A percentile compares a stretch with the other conserved stretches of the same genome.
These are phyloP conservation scores for Gobius niger DNA, from an alignment of 2,113 vertebrate species.

Conservation along the genomic window DNA sequence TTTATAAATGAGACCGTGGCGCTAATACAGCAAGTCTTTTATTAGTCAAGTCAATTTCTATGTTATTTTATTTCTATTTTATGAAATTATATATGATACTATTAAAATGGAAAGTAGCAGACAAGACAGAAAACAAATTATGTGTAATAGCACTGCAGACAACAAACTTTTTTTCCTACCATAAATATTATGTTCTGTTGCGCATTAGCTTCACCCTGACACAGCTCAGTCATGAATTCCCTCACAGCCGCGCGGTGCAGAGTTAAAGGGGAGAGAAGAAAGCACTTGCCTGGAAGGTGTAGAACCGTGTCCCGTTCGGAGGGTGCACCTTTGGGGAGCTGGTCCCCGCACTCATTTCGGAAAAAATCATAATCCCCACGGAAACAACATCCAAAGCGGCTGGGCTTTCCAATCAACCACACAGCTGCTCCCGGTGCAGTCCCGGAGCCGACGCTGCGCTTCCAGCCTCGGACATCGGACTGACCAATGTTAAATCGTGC, in stretches of 20 bases:
- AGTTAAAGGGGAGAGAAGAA: not conserved
- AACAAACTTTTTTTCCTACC: not conserved
- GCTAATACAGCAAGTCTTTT: not conserved
- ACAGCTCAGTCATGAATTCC: not conserved
- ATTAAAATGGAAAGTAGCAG: not conserved
- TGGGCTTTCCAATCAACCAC: conserved; percentile 42
- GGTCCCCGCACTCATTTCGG: conserved; percentile 93
- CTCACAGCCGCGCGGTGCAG: not conserved
- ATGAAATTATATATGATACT: not conserved
- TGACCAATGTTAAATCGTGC: conserved; percentile 23
- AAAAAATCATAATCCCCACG: conserved; percentile 94
- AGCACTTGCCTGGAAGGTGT: conserved; percentile 94
- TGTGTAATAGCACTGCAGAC: not conserved
- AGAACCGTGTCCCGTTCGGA: conserved; percentile 96
- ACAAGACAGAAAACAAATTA: no score
- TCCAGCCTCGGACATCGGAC: conserved; percentile 43
- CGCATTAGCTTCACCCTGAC: not conserved
- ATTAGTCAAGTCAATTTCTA: no score
- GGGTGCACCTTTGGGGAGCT: conserved; percentile 95
- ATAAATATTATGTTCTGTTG: not conserved
- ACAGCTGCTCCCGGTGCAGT: conserved; percentile 68
- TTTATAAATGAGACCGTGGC: conserved; percentile 38
- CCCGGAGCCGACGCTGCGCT: conserved; percentile 67
- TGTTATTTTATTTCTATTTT: not conserved
- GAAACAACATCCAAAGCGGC: conserved; percentile 76